These are phyloP conservation scores for Phaethon lepturus DNA, from an alignment of 2,113 vertebrate species.

Conservation along the genomic window DNA sequence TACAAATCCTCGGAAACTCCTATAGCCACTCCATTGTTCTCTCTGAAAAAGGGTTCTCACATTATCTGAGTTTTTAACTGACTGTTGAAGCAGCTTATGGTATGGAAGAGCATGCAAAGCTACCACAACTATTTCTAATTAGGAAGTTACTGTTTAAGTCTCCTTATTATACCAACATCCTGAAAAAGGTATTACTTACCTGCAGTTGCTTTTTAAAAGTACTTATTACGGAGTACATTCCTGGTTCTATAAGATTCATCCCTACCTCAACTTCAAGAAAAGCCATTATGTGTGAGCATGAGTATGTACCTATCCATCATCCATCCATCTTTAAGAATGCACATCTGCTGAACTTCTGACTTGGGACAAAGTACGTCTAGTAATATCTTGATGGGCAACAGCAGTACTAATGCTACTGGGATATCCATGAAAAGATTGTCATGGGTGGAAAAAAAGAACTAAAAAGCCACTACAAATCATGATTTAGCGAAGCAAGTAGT, in stretches of 20 bases:
- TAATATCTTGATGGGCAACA: neutral
- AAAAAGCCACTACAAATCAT: neutral
- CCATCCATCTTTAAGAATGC: neutral
- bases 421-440: neutral
- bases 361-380: neutral
- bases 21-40: neutral
- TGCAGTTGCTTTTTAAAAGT: neutral
- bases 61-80: neutral
- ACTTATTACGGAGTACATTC: neutral
- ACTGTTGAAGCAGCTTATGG: neutral
- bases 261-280: neutral
- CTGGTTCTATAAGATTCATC: neutral
- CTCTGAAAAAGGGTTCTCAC: neutral
- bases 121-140: neutral
- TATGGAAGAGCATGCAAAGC: neutral
- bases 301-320: neutral
- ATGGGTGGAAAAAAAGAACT: neutral
- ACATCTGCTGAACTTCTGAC: neutral
- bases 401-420: neutral
- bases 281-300: neutral
- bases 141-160: neutral
- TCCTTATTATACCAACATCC: neutral
- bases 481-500: neutral
- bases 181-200: slow-evolving; percentile 18
- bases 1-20: neutral